Conservation (phyloP, 1,140 invertebrate genomes). For the Calephelis nemesis region DNA sequence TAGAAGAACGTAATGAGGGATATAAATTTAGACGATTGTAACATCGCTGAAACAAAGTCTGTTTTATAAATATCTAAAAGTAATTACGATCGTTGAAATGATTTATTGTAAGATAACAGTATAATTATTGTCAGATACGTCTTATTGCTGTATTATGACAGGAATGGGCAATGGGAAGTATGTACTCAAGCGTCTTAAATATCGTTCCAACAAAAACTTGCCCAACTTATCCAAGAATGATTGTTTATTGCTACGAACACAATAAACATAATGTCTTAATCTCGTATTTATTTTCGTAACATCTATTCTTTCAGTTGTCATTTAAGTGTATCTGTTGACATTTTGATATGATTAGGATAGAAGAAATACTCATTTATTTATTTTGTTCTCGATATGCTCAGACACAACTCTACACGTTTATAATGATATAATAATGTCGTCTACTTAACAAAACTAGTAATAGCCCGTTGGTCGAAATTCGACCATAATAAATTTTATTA, state of each 20-base stretch:
- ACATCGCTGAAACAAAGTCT: not conserved
- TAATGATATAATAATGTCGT: too few relatives aligned
- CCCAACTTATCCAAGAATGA: slow-evolving; percentile 2
- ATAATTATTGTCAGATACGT: not conserved
- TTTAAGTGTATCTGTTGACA: not conserved
- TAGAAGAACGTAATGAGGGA: too few relatives aligned
- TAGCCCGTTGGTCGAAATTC: too few relatives aligned
- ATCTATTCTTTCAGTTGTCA: not conserved
- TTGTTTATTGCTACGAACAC: not conserved
- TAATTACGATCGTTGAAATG: not conserved
- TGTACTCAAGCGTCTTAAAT: not conserved
- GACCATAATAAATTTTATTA: too few relatives aligned
- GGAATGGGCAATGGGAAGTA: not conserved
- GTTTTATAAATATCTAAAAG: not conserved
- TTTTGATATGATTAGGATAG: not conserved
- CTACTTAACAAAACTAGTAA: too few relatives aligned
- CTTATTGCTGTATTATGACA: not conserved
- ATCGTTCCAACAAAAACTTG: not conserved
- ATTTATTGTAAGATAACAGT: not conserved
- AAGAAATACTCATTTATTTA: too few relatives aligned
- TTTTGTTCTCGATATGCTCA: too few relatives aligned
- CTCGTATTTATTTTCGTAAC: slow-evolving; percentile 2
- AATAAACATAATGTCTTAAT: slow-evolving; percentile 12
- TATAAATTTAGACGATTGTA: not conserved
- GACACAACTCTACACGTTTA: too few relatives aligned